Conservation (phyloP, 2,888 invertebrate species). For the Steinernema scapterisci region DNA sequence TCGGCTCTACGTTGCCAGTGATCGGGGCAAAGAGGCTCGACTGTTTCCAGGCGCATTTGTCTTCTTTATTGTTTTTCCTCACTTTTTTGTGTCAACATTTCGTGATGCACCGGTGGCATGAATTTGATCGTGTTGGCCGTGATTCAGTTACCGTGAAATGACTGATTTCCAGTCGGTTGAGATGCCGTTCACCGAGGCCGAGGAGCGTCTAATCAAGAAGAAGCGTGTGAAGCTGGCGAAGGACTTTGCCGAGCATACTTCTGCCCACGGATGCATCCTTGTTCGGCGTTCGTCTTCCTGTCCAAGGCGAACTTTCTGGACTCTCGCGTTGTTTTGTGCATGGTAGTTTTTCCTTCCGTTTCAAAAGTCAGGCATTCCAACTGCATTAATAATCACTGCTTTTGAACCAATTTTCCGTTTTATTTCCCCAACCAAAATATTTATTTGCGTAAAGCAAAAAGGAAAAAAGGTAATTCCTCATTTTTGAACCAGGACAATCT, state of each 20-base stretch:
- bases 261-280: conserved; percentile 17
- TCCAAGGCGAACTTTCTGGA: conserved; percentile 2
- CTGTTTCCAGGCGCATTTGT: conserved; percentile 4
- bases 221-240: conserved; percentile 15
- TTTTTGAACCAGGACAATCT: background rate
- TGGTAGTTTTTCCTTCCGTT: conserved; percentile 15
- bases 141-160: background rate
- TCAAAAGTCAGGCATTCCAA: too few relatives aligned
- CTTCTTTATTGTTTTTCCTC: background rate
- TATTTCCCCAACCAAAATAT: too few relatives aligned
- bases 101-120: background rate
- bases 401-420: too few relatives aligned
- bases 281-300: background rate
- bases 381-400: too few relatives aligned
- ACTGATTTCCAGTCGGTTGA: background rate
- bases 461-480: too few relatives aligned
- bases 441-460: too few relatives aligned
- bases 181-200: conserved; percentile 21
- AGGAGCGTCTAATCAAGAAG: conserved; percentile 11
- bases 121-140: background rate
- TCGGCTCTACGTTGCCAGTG: background rate
- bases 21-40: background rate
- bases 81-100: background rate
- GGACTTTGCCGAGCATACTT: conserved; percentile 30
- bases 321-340: background rate